Evolutionary conservation across 2,797 vertebrate species (phyloP), one percentile per base, ranked within the genome.

Genomic region (Phyllotis vaccarum): DNA sequence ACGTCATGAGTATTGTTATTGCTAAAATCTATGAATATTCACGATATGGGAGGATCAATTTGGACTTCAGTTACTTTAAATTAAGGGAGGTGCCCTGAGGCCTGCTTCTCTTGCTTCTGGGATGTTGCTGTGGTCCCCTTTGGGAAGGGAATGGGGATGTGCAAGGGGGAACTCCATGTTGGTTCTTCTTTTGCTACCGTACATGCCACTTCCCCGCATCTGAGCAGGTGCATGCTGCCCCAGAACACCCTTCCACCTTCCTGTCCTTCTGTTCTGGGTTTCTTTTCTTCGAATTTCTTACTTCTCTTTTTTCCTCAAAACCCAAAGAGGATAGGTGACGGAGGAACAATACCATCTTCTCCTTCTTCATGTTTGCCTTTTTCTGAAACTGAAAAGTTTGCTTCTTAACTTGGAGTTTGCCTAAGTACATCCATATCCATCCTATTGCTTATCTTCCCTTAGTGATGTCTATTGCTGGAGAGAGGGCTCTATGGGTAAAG

Each of bases 291-390:
- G 93, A 6, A 43, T 83, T 96, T 95, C 70, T 43, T 92, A 96
- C 90, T 96, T 97, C 96, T 85, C 43, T 89, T 96, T 97, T 94
- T 92, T 79, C 86, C 93, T 86, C 68, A 74, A 93, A 96, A 88
- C 66, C 81, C 56, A 70, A 78, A 75, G 27, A 16, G 43, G 40
- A 27, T 22, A 24, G 70, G 62, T 72, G 46, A 86, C 49, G 79
- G 93, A 93, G 96, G 80, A 95, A 81, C 56, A 56, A 31, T 14
- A 19, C 43, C n/a, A n/a, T n/a, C n/a, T n/a, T n/a, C 62, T 54
- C n/a, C 58, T 91, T 93, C 62, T 90, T 54, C 37, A 12, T 31
- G 27, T 93, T 83, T 75, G 87, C 22, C 52, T 6, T 56, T 76
- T 86, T 86, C 60, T 27, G n/a, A 86, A 92, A 93, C 12, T 29